These are phyloP conservation scores for Microtus pennsylvanicus DNA, from an alignment of 2,113 vertebrate species.

Conservation along the genomic window DNA sequence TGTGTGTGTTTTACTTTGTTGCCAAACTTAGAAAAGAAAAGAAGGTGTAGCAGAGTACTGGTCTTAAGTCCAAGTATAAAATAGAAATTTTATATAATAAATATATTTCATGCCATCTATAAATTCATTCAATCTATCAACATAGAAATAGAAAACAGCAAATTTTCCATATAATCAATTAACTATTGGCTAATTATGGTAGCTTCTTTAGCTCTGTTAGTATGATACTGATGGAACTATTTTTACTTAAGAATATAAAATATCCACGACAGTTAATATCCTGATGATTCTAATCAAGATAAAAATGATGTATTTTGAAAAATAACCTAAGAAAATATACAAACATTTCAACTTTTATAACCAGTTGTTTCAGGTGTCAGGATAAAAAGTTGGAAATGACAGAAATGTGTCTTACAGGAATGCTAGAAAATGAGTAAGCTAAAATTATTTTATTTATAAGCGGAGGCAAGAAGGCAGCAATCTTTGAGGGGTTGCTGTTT, in stretches of 20 bases:
- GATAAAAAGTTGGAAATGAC: background rate
- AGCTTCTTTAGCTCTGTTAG: background rate
- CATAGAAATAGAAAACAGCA: background rate
- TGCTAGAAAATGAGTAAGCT: conserved; percentile 38
- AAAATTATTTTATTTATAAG: conserved; percentile 44
- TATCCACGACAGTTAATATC: background rate
- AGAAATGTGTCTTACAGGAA: background rate
- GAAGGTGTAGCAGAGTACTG: background rate
- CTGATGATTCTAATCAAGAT: background rate
- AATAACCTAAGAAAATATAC: background rate
- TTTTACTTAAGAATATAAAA: conserved; percentile 30
- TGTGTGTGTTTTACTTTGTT: background rate
- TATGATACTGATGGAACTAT: background rate
- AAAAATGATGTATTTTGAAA: background rate
- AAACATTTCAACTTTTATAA: conserved; percentile 5
- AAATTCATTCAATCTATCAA: background rate
- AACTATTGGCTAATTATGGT: background rate
- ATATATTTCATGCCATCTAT: background rate
- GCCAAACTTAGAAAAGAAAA: background rate
- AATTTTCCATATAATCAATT: background rate
- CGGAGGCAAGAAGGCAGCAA: conserved; percentile 38
- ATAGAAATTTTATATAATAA: background rate
- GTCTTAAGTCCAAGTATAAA: background rate
- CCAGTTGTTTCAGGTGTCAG: background rate
- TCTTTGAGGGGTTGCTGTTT: conserved; percentile 20